Base-by-base conservation (phyloP, 2,797 vertebrate genomes). In the Macrochelys suwanniensis region DNA sequence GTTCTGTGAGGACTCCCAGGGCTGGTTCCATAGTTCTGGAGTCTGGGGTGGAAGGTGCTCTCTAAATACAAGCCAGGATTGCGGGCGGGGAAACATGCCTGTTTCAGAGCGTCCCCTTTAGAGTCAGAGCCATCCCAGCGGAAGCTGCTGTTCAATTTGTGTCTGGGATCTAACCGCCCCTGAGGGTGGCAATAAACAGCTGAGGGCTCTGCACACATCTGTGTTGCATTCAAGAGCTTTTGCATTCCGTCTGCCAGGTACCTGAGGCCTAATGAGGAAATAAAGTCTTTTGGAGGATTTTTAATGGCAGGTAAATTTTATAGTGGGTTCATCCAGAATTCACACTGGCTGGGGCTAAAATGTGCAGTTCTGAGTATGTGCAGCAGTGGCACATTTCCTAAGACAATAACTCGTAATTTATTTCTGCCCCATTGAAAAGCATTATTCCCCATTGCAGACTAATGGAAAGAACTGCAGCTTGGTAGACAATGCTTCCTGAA, bases 151-250 rank as follows among this genome's bases (percentile, higher is more conserved):
- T 71, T n/a, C 19, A 68, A 68, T 68, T 37, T 71, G n/a, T 71
- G 45, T 77, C 42, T 49, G 74, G 13, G 47, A 49, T 16, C 15
- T 12, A 25, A 26, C 42, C 5, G 45, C 6, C 11, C 23, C 25
- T 76, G 45, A 31, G 45, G 6, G 68, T 74, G 74, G 6, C 26
- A 77, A 47, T 25, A 71, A 2, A 79, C 47, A 91, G 68, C 77
- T 1, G 47, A 47, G 50, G 54, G 9, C 54, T 49, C 68, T 0
- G 3, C 28, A 12, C 28, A 0, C 12, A 26, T 51, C 33, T 33
- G 65, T 23, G n/a, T 37, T 11, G 15, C 79, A 0, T 1, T 6
- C 61, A 17, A 16, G 0, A 9, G 2, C 26, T 71, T 87, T 51
- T 0, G 61, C 77, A 23, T n/a, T 80, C n/a, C 42, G n/a, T 15